Evolutionary conservation across 53 echinoderm and acorn worm species (phyloP).

Genomic region (Henricia sp.): DNA sequence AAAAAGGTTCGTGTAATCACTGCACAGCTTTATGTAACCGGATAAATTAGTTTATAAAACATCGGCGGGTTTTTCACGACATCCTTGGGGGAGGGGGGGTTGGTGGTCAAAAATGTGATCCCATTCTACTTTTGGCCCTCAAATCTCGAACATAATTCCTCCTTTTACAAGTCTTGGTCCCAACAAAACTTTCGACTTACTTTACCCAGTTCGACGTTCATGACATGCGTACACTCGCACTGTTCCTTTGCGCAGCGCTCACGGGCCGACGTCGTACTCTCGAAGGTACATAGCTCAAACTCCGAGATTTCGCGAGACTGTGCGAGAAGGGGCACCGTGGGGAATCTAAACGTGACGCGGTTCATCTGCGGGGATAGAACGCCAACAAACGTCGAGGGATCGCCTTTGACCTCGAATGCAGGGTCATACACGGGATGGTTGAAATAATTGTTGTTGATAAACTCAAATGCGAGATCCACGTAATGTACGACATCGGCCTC

Average conservation of each 20-base stretch:
- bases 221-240: constrained; percentile 80
- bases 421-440: constrained; percentile 75
- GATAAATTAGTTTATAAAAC: too few species aligned
- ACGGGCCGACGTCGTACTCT: constrained; percentile 36
- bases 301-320: constrained; percentile 60
- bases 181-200: constrained; percentile 58
- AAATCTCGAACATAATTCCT: too few species aligned
- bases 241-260: constrained; percentile 65
- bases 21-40: too few species aligned
- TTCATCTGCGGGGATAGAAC: constrained; percentile 75
- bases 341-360: constrained; percentile 66
- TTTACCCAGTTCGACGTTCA: constrained; percentile 71
- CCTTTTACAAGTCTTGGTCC: too few species aligned
- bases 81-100: too few species aligned
- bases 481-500: constrained; percentile 13
- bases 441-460: constrained; percentile 69
- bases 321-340: constrained; percentile 64
- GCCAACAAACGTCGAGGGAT: constrained; percentile 25
- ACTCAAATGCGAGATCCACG: background rate
- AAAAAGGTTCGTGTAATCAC: too few species aligned
- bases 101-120: too few species aligned
- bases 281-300: constrained; percentile 63
- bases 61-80: too few species aligned
- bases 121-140: too few species aligned
- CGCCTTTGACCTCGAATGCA: constrained; percentile 34